Evolutionary conservation across 1,140 invertebrate genomes (phyloP), one percentile per base, ranked within the genome.

Genomic region (Drosophila jambulina): DNA sequence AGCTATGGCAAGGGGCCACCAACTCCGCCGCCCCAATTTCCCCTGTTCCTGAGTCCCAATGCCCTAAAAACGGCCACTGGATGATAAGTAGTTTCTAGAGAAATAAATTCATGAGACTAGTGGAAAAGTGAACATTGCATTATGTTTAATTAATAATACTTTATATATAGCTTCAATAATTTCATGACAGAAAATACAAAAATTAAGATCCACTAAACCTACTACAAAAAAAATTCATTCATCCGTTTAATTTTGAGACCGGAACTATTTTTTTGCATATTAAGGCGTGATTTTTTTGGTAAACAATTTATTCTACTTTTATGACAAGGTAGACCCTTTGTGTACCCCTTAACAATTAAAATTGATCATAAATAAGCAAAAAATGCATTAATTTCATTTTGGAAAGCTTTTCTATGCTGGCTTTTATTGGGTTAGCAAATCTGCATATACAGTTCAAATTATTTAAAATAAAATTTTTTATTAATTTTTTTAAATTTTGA

Each of bases 1-100:
- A 78, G 13, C 23, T 78, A 61, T 12, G 74, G 75, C 42, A 68
- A 68, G n/a, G 27, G 53, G 1, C 49, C 53, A 0, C 63, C 56
- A 4, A 69, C 48, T 13, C 54, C 34, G 2, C 48, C 56, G 1
- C 40, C 53, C 0, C 38, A 19, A 8, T 12, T n/a, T 0, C 75
- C 69, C 1, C 9, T 19, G 1, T 72, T 72, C 17, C 54, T 72
- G 0, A 72, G 69, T 36, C 53, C 69, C n/a, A 15, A 9, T 13
- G 53, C 36, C 45, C 29, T 72, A 0, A 72, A 72, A 72, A 19
- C 67, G 1, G 9, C 29, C 12, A 32, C 29, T 40, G 75, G 64
- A 29, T 70, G n/a, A 40, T 34, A 12, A 21, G 2, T 19, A 10
- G 21, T 21, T 29, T 32, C 2, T 19, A 34, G 17, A 2, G 13